Percentiles rank a stretch among this genome's conserved stretches.
Conservation (phyloP, 2,888 invertebrate species). For the Campoletis raptor region DNA sequence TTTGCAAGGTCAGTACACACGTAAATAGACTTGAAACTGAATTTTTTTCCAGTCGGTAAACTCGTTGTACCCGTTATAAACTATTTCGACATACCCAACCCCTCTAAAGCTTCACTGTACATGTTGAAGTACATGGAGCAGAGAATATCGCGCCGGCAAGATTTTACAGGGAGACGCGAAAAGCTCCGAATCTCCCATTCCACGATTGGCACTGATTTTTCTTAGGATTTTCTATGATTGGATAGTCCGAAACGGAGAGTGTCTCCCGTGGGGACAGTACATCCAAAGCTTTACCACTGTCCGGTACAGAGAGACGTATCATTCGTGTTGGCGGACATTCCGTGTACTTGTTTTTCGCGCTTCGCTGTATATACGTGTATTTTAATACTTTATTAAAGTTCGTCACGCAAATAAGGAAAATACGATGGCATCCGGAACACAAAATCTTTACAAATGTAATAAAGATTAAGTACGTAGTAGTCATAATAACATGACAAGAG, state of each 20-base stretch:
- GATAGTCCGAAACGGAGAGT: conserved; percentile 40
- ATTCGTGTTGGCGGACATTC: conserved; percentile 11
- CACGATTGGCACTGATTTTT: conserved; percentile 56
- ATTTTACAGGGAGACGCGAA: conserved; percentile 22
- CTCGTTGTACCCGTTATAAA: neutral
- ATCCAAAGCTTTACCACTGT: conserved; percentile 38
- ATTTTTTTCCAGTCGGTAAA: conserved; percentile 11
- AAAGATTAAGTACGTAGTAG: neutral
- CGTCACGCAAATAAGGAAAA: neutral
- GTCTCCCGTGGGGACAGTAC: conserved; percentile 28
- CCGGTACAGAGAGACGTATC: conserved; percentile 14
- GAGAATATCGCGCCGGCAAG: neutral
- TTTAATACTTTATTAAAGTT: neutral
- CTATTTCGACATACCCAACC: neutral
- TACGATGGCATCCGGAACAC: conserved; percentile 36
- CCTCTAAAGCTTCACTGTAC: neutral
- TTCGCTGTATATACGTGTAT: conserved; percentile 6
- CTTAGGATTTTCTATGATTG: conserved; percentile 51
- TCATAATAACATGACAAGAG: neutral
- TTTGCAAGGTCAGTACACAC: neutral
- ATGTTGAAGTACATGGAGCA: neutral
- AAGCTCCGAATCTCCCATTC: conserved; percentile 42
- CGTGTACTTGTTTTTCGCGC: neutral
- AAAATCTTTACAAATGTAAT: neutral
- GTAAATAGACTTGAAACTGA: neutral